Evolutionary conservation across 2,113 vertebrate species (phyloP), one percentile per base, ranked within the genome.

Genomic region (Leptobrachium leishanense): DNA sequence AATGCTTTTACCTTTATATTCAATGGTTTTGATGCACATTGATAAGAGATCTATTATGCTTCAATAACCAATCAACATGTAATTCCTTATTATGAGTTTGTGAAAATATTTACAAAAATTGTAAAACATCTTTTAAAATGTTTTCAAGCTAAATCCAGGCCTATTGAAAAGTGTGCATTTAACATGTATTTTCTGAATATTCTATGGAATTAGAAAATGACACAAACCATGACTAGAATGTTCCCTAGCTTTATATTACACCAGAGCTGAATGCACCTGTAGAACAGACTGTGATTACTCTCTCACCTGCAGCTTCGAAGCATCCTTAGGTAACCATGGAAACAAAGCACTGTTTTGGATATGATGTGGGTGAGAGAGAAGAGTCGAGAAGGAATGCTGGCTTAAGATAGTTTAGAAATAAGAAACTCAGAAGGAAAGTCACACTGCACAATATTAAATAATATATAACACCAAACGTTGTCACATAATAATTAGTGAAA

Each of bases 211-310:
- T 13, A 59, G 11, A 8, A 41, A 41, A 39, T 65, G 63, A 39
- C 63, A 65, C 63, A 65, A 39, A 65, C 8, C 9, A 41, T 41
- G 41, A 20, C 40, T 40, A 12, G 39, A 41, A 40, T 20, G 5
- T 67, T 40, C 41, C 67, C 13, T 8, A 11, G 42, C 42, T 8
- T 8, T 20, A 5, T 66, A 6, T 66, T 41, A 40, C 20, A 39
- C 64, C 39, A 40, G 0, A 9, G 41, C 40, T 43, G 11, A 41
- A 40, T 15, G 67, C 43, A 68, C 67, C 67, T 68, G 67, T 68
- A 68, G 67, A 68, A 15, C 67, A 68, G 43, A 43, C 42, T 8
- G 41, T 68, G 67, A 67, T 41, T 64, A 65, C 31, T 65, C 8
- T 20, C 13, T 65, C 31, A 67, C 64, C 64, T 67, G 64, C 64